Evolutionary conservation across 2,113 vertebrate species (phyloP).

Genomic region (Pteropus alecto): DNA sequence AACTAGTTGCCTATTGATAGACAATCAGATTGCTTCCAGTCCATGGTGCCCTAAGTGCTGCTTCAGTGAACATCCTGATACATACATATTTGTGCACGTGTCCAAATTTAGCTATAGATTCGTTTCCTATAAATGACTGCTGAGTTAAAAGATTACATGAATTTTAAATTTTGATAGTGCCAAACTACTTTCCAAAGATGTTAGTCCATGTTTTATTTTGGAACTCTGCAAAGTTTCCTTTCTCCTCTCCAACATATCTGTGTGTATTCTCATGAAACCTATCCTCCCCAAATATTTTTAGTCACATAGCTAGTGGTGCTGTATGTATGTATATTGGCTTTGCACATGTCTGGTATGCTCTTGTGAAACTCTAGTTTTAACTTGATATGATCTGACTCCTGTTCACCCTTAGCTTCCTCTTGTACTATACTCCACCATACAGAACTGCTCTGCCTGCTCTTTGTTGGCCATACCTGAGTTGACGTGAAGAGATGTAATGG

Average conservation of each 20-base stretch:
- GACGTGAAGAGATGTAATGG: background rate
- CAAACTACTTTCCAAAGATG: slow-evolving; percentile 36
- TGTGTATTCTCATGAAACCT: background rate
- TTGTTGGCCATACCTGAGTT: background rate
- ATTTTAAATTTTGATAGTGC: slow-evolving; percentile 19
- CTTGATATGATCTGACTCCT: background rate
- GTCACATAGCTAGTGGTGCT: background rate
- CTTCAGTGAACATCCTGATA: background rate
- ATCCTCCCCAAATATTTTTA: background rate
- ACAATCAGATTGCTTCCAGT: background rate
- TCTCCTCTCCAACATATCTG: background rate
- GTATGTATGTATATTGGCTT: background rate
- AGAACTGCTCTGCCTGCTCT: background rate
- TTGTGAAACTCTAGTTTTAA: background rate
- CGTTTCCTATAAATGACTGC: background rate
- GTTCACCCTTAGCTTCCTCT: background rate
- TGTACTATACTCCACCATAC: background rate
- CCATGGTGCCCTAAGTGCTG: background rate
- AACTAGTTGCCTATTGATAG: background rate
- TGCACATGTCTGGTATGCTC: too few species aligned
- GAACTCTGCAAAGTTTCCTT: background rate
- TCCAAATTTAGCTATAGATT: slow-evolving; percentile 10
- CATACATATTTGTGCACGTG: background rate
- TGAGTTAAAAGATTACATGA: background rate
- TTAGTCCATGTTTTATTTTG: slow-evolving; percentile 12